Evolutionary conservation across 2,113 vertebrate species (phyloP).

Genomic region (Sula dactylatra): DNA sequence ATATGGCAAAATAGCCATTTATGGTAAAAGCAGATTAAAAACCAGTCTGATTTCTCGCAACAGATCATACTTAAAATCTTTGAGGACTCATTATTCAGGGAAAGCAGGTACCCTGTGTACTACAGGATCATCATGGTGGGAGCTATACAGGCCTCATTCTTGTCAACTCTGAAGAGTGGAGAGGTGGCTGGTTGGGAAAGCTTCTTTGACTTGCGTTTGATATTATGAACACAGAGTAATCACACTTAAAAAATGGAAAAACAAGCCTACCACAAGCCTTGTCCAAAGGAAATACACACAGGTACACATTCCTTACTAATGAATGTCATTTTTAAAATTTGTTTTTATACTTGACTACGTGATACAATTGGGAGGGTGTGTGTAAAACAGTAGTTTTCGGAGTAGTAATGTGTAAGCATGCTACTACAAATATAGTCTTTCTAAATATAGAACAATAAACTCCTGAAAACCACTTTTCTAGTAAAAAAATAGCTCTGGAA

Average conservation of each 20-base stretch:
- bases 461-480: not conserved
- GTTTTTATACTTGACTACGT: not conserved
- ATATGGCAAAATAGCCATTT: not conserved
- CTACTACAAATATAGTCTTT: not conserved
- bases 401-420: not conserved
- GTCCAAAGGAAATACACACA: not conserved
- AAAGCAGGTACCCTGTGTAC: not conserved
- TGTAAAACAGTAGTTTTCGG: not conserved
- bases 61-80: not conserved
- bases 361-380: not conserved
- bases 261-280: not conserved
- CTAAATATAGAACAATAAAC: not conserved
- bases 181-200: not conserved
- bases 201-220: not conserved
- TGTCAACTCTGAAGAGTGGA: not conserved
- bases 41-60: not conserved
- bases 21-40: not conserved
- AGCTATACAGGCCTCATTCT: not conserved
- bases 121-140: not conserved
- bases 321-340: not conserved
- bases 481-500: not conserved
- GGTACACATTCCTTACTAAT: not conserved
- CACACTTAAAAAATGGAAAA: not conserved
- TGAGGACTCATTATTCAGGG: not conserved
- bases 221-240: not conserved